Percentiles rank a stretch among this genome's conserved stretches.
These are phyloP conservation scores for Pseudococcus jackbeardsleyi DNA, from an alignment of 2,888 invertebrate species.

Conservation along the genomic window DNA sequence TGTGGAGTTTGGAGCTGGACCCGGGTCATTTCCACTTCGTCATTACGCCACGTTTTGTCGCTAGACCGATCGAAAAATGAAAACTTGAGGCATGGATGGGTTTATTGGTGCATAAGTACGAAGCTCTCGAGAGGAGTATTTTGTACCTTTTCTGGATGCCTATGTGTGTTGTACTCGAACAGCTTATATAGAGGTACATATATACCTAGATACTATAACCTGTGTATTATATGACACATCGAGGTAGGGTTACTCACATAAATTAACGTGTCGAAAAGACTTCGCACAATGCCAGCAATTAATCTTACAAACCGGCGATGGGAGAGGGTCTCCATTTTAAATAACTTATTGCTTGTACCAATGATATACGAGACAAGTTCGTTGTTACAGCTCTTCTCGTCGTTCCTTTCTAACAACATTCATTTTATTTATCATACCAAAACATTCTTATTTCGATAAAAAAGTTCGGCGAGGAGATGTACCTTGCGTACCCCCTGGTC, in stretches of 20 bases:
- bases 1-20: too few relatives aligned
- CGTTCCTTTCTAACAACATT: constrained; percentile 11
- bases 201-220: neutral
- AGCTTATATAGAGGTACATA: too few relatives aligned
- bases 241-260: constrained; percentile 58
- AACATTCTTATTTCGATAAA: constrained; percentile 23
- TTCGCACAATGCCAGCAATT: constrained; percentile 63
- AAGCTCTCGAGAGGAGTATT: neutral
- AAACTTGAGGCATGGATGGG: neutral
- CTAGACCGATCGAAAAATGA: neutral
- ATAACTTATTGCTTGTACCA: constrained; percentile 57
- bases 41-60: neutral
- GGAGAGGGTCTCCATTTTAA: constrained; percentile 63
- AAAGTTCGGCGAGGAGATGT: neutral
- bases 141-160: too few relatives aligned
- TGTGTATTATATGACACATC: constrained; percentile 38
- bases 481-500: neutral
- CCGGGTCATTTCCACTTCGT: neutral
- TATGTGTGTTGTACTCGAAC: too few relatives aligned
- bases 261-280: constrained; percentile 63
- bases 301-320: constrained; percentile 54
- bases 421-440: constrained; percentile 24
- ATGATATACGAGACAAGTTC: constrained; percentile 59
- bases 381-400: constrained; percentile 21
- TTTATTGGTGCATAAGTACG: neutral